Percentiles rank a stretch among this genome's conserved stretches.
These are phyloP conservation scores for Brachyistius frenatus DNA, from an alignment of 2,113 vertebrate species.

Conservation along the genomic window DNA sequence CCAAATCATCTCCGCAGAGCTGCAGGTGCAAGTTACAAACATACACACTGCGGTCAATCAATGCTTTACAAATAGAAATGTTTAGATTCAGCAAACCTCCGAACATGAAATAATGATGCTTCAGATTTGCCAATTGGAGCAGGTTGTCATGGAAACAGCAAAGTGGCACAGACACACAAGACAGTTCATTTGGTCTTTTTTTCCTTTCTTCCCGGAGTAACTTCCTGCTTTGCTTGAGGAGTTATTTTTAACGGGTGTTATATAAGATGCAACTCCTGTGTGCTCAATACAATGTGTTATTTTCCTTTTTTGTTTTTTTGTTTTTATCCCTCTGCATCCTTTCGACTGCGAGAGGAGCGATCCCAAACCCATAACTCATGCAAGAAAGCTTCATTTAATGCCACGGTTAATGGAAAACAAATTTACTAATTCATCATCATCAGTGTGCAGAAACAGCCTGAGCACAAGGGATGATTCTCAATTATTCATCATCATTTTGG, in stretches of 20 bases:
- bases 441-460: neutral
- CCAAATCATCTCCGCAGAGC: neutral
- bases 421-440: conserved; percentile 46
- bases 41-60: neutral
- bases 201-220: conserved; percentile 54
- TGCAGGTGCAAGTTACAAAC: too few relatives aligned
- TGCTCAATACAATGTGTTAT: conserved; percentile 51
- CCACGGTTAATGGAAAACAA: conserved; percentile 36
- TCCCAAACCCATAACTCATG: neutral
- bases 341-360: conserved; percentile 25
- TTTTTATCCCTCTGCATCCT: conserved; percentile 35
- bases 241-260: conserved; percentile 83
- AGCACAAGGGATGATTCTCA: neutral
- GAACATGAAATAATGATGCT: conserved; percentile 60
- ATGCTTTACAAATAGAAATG: neutral
- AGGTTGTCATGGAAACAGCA: conserved; percentile 84
- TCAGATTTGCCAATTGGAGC: conserved; percentile 63
- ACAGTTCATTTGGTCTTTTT: conserved; percentile 64
- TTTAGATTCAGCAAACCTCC: conserved; percentile 28
- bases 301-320: neutral
- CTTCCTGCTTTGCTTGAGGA: conserved; percentile 69
- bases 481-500: conserved; percentile 26
- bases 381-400: neutral
- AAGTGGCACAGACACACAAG: conserved; percentile 73
- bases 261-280: conserved; percentile 74